phyloP scores from a whole-genome alignment of 2,888 invertebrate genomes.

The Zygaena filipendulae region DNA sequence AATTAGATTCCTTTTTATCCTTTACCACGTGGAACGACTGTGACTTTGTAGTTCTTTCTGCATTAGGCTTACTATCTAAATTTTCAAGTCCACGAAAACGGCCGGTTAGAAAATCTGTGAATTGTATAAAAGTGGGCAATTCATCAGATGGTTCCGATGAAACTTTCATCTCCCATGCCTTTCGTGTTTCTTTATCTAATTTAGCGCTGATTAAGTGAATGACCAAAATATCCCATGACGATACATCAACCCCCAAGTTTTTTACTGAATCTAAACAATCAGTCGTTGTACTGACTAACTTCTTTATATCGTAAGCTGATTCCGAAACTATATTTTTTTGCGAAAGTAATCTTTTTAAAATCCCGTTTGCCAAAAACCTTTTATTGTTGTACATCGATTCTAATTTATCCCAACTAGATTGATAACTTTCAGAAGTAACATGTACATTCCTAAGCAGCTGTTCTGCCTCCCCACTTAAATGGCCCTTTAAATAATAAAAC shows the following conservation, averaged over 20 bases:
- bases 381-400: background rate
- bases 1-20: no score
- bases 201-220: background rate
- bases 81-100: no score
- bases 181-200: constrained; percentile 1
- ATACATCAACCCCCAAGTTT: background rate
- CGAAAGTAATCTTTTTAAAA: background rate
- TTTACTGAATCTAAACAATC: constrained; percentile 1
- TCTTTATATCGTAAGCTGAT: background rate
- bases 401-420: background rate
- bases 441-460: constrained; percentile 1
- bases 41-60: no score
- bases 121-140: no score
- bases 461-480: constrained; percentile 1
- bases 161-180: no score
- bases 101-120: no score
- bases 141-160: no score
- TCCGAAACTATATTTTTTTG: background rate
- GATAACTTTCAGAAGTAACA: no score
- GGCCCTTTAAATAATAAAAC: constrained; percentile 11
- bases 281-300: background rate
- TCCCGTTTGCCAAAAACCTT: background rate
- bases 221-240: background rate
- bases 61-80: no score
- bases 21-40: no score